Evolutionary conservation across 2,888 invertebrate species (phyloP), one percentile per base, ranked within the genome.

Genomic region (Merodon equestris): DNA sequence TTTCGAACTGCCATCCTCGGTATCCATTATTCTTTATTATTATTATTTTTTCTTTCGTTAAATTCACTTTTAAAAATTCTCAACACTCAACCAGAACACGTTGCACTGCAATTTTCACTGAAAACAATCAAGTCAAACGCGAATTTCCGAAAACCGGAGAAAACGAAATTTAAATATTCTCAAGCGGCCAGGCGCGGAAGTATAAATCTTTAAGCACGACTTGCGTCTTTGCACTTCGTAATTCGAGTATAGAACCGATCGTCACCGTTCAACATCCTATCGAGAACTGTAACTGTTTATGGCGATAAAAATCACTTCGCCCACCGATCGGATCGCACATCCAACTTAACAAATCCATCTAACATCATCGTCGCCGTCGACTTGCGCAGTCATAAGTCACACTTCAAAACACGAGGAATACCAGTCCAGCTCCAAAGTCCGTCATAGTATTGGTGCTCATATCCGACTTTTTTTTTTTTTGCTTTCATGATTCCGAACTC

Each of bases 221-320:
- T 27, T 27, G 27, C 2, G 2, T 4, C 7, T 27, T 27, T 27
- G 7, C 7, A 27, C 27, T 27, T 7, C 2, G 27, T 4, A 27
- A 27, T n/a, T n/a, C n/a, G n/a, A n/a, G n/a, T n/a, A n/a, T 27
- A 34, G 60, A 61, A 68, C 64, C 68, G 79, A 79, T 60, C 58
- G 64, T 60, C 40, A 64, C 73, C 82, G 82, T 81, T 82, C 81
- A 83, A 84, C 82, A 72, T 74, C 57, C 73, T 81, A 83, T 83
- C 82, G 82, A 82, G 82, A 83, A 85, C 84, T 85, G 83, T 82
- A 67, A 81, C 83, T 83, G 83, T 84, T 83, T 83, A 76, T 81
- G 81, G 81, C 79, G 83, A 83, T 83, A 83, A 54, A 77, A 84
- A 84, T 84, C 82, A 81, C 81, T 82, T 83, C 83, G 83, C 81